Evolutionary conservation across 2,888 invertebrate species (phyloP), one percentile per base, ranked within the genome.

Genomic region (Sphaerophoria taeniata): DNA sequence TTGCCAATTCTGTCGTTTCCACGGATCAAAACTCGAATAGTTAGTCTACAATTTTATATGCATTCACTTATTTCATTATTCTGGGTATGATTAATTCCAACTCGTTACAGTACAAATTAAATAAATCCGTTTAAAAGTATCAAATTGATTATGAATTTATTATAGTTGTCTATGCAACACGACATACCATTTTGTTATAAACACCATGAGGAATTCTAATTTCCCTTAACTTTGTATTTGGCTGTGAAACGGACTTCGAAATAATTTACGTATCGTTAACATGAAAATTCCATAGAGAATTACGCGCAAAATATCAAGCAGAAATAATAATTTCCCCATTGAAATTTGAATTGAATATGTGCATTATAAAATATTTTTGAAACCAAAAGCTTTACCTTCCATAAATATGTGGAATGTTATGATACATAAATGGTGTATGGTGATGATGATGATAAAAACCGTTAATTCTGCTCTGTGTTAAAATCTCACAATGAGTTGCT

Each of bases 191-290:
- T 60, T 60, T 7, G 45, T 43, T 61, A 43, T 61, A 61, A 11
- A 43, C 24, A 45, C 60, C 60, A 45, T 11, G 6, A 61, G 60
- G 60, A 43, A 61, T 43, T 61, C 60, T 61, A 61, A 61, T 61
- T 61, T 45, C 60, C 60, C 39, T 39, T 58, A 39, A 16, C 58
- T 0, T 31, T 61, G 31, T 61, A 1, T 43, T 61, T 45, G 58
- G 4, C 16, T 58, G 24, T 58, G 51, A 60, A 43, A 3, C 39
- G 11, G 39, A 58, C 14, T 36, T 14, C 39, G 16, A 16, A 16
- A 70, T 76, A 60, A 61, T 69, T 70, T 53, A 70, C 53, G 45
- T 53, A 53, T 43, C 53, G 16, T 43, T 61, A 76, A 76, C 69
- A 53, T 43, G 51, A 55, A 49, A 53, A 51, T 61, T 61, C 60